These are phyloP conservation scores for Oxygymnocypris stewartii DNA, from an alignment of 2,113 vertebrate genomes.

Conservation along the genomic window DNA sequence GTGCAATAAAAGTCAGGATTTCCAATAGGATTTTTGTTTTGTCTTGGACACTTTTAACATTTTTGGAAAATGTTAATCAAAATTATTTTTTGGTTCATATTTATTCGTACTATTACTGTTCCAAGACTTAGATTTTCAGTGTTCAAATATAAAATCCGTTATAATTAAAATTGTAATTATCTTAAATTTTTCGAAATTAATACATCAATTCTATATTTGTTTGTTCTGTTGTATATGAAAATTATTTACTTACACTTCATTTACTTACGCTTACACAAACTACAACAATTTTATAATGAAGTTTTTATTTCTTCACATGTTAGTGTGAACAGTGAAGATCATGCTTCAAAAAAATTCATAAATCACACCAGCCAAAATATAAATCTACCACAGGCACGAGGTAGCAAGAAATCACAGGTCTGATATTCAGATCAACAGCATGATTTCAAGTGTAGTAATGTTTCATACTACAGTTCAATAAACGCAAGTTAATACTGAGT, in stretches of 20 bases:
- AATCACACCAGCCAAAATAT: neutral
- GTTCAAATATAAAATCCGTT: neutral
- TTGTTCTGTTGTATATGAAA: neutral
- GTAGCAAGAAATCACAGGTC: too few species aligned
- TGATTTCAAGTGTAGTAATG: neutral
- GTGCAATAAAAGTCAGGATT: neutral
- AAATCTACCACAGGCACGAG: neutral
- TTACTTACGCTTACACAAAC: neutral
- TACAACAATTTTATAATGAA: neutral
- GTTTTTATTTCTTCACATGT: neutral
- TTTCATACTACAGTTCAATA: neutral
- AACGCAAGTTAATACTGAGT: neutral
- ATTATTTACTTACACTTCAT: neutral
- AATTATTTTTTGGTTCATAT: neutral
- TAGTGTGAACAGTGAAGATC: neutral
- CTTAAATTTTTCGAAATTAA: neutral
- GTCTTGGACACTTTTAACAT: too few species aligned
- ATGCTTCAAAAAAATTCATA: neutral
- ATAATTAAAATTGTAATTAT: too few species aligned
- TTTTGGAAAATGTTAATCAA: neutral
- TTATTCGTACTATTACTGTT: neutral
- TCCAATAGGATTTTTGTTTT: too few species aligned
- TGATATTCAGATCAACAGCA: neutral
- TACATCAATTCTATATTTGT: neutral
- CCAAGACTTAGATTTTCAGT: neutral